A percentile compares a stretch with the other conserved stretches of the same genome.
These are phyloP conservation scores for Popillia japonica DNA, from an alignment of 1,140 invertebrate genomes.

Conservation along the genomic window DNA sequence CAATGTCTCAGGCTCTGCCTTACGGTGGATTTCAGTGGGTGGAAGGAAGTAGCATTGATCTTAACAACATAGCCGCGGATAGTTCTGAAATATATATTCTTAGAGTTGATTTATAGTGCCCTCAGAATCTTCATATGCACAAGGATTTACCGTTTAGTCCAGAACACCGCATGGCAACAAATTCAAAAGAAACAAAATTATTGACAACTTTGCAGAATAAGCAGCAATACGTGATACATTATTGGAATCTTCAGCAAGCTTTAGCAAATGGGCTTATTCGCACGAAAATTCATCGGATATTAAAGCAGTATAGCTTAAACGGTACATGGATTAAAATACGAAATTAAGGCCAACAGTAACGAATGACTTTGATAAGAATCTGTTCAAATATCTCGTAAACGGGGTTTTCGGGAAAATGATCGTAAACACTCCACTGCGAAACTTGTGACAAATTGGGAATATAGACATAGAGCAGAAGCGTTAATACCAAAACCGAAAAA, in stretches of 20 bases:
- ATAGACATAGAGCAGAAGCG: slow-evolving; percentile 43
- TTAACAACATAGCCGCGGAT: slow-evolving; percentile 52
- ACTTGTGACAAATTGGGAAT: slow-evolving; percentile 31
- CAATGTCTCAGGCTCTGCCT: slow-evolving; percentile 61
- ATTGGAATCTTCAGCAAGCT: slow-evolving; percentile 54
- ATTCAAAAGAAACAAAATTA: slow-evolving; percentile 51
- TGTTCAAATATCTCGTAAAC: too few relatives aligned
- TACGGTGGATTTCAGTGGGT: slow-evolving; percentile 61
- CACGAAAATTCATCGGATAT: slow-evolving; percentile 63
- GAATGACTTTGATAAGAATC: slow-evolving; percentile 63
- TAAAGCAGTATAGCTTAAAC: slow-evolving; percentile 62
- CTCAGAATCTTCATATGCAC: slow-evolving; percentile 44
- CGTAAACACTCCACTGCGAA: slow-evolving; percentile 47
- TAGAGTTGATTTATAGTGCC: slow-evolving; percentile 59
- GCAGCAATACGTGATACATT: slow-evolving; percentile 59
- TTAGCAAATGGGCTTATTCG: slow-evolving; percentile 47
- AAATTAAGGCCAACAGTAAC: slow-evolving; percentile 49
- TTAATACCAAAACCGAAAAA: slow-evolving; percentile 55
- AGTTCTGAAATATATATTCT: too few relatives aligned
- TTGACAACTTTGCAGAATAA: slow-evolving; percentile 53
- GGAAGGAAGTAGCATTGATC: slow-evolving; percentile 41
- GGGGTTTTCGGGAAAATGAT: slow-evolving; percentile 47
- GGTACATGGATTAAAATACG: slow-evolving; percentile 62
- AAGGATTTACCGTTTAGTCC: slow-evolving; percentile 11
- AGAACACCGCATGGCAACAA: not conserved